Evolutionary conservation across 2,797 vertebrate genomes (phyloP), one percentile per base, ranked within the genome.

Genomic region (Pipistrellus kuhlii): DNA sequence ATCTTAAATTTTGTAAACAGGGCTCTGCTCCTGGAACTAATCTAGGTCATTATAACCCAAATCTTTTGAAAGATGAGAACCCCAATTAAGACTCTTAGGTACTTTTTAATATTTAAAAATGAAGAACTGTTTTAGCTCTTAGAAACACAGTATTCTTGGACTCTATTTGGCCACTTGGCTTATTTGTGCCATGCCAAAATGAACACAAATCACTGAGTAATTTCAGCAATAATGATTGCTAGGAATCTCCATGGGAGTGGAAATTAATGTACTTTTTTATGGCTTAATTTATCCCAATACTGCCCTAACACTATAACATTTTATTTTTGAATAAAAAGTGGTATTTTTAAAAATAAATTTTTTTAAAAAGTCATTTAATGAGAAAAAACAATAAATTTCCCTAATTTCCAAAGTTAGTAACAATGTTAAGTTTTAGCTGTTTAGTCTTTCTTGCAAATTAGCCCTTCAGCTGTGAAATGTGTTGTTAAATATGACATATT

Each of bases 1-100:
- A 95, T 94, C 57, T 85, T 91, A 23, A 80, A 83, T 88, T 93
- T 96, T 95, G 90, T 97, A 97, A 97, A 97, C 96, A 97, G 91
- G 78, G 7, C 76, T 90, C 41, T 93, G 68, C 68, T 95, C 44
- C 88, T 95, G 62, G 71, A 95, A 62, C 84, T 76, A 91, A 92
- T 96, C 25, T 86, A 92, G 96, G 96, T 96, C 92, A 93, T 94
- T 62, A 88, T 91, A 96, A 93, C 93, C 80, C 55, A 53, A 94
- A 91, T 93, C 76, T 85, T 93, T 75, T 85, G 88, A 86, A 90
- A 90, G 55, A 92, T 86, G 90, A 95, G 32, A 94, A 41, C 80
- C 27, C 41, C 66, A 89, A 44, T 87, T 94, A 94, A 71, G 44
- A 71, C n/a, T 94, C 51, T 84, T 85, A 83, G 80, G 53, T 83